Evolutionary conservation across 2,113 vertebrate genomes (phyloP), one percentile per base, ranked within the genome.

Genomic region (Pseudorasbora parva): DNA sequence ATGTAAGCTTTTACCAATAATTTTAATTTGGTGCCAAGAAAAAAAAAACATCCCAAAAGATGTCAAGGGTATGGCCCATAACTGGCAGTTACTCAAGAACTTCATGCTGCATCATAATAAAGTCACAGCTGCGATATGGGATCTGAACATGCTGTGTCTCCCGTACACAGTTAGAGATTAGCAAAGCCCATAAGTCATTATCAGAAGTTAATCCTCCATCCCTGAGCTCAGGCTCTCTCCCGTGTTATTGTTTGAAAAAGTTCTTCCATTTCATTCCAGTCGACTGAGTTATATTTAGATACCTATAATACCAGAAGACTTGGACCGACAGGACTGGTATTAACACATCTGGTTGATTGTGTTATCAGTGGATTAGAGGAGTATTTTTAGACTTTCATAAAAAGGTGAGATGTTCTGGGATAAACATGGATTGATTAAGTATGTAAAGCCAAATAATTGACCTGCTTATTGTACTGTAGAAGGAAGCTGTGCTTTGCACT

Each of bases 201-300:
- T 77, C 75, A 85, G 73, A 85, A 66, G 56, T 81, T 85, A 85
- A 83, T 85, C 80, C 75, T 51, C 51, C 30, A 59, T 17, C 60
- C 11, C 30, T 74, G 73, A 88, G 82, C 59, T 57, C 49, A 12
- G 75, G 82, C 62, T 72, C 81, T 81, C 73, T 43, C 30, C 56
- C 25, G 82, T 82, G 23, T 84, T 82, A 79, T 78, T 82, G 82
- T 73, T 84, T 75, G 59, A 57, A 60, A 76, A 80, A 82, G 72
- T 76, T 64, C 64, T 82, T 78, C 33, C 72, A 66, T 85, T 88
- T 57, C 78, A 78, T 84, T 82, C 49, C 30, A 43, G 30, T 25
- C 81, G 30, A 72, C 19, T n/a, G 9, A 21, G 49, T 30, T 82
- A 71, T 82, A 82, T 82, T 84, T 84, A 84, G 62, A 37, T 64